These are phyloP conservation scores for Falcaria lacertinaria DNA, from an alignment of 2,888 invertebrate species.

Conservation along the genomic window DNA sequence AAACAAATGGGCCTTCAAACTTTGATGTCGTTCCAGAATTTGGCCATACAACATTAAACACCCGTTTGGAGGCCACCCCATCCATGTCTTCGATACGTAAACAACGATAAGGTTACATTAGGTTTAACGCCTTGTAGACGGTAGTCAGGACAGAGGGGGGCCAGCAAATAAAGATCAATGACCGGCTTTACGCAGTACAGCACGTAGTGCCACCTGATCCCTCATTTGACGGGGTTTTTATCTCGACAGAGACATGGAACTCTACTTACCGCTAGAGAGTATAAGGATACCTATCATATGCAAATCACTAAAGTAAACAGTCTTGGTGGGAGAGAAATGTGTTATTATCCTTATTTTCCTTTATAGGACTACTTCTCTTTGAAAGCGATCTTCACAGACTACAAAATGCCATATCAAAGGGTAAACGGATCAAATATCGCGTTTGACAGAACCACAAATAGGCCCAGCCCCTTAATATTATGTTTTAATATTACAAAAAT, in stretches of 20 bases:
- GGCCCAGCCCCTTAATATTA: too few species aligned
- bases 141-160: conserved; percentile 29
- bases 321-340: too few species aligned
- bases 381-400: too few species aligned
- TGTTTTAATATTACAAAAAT: not conserved
- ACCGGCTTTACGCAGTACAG: conserved; percentile 42
- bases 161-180: conserved; percentile 65
- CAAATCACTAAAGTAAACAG: not conserved
- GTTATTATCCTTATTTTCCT: too few species aligned
- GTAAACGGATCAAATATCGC: too few species aligned
- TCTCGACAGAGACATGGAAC: conserved; percentile 14
- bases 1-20: too few species aligned
- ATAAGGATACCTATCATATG: not conserved
- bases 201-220: conserved; percentile 58
- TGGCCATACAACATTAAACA: not conserved
- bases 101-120: conserved; percentile 49
- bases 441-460: too few species aligned
- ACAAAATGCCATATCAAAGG: too few species aligned
- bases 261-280: conserved; percentile 9
- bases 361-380: too few species aligned
- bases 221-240: conserved; percentile 34
- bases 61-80: conserved; percentile 3
- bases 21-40: too few species aligned
- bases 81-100: conserved; percentile 26
- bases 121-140: conserved; percentile 39